Evolutionary conservation across 2,888 invertebrate species (phyloP), one percentile per base, ranked within the genome.

Genomic region (Heliconius cydno): DNA sequence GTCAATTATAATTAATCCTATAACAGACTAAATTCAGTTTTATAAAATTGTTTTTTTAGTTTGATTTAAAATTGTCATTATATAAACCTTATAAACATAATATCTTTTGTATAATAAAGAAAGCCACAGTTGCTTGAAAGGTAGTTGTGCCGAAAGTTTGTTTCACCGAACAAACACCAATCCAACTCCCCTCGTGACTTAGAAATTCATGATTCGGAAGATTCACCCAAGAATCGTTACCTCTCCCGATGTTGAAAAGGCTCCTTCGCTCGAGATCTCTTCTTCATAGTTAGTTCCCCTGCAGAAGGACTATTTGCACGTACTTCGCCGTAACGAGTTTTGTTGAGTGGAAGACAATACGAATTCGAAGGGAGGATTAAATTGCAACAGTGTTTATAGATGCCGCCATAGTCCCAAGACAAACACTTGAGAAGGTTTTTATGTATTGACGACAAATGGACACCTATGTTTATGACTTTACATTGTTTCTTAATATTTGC

Each of bases 271-370:
- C 72, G 63, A 81, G 81, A 63, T 46, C 77, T 60, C 79, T 70
- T 70, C 65, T 72, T 67, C 77, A 79, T 79, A 79, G 81, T 81
- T 72, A 66, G 57, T 34, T 72, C 77, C 79, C 79, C 79, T 74
- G 41, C 65, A 38, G 34, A 67, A 78, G 77, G 25, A 75, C 79
- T 81, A 81, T 79, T 81, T 79, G 74, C 71, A 71, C 79, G 75
- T 74, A 67, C 79, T 77, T 52, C 12, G 38, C 46, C 75, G 75
- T 79, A 79, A 79, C 81, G 79, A 81, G 77, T 81, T 81, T 60
- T 67, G 77, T 77, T 57, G 71, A 81, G 81, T 79, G 79, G 74
- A 77, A 66, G 75, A 77, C 81, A 76, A 79, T 81, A 71, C 77
- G 73, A 65, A 79, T 75, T 60, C 66, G 65, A 66, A 74, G 76